A percentile compares a stretch with the other conserved stretches of the same genome.
phyloP scores from a whole-genome alignment of 2,113 vertebrate species.

The Talpa occidentalis region DNA sequence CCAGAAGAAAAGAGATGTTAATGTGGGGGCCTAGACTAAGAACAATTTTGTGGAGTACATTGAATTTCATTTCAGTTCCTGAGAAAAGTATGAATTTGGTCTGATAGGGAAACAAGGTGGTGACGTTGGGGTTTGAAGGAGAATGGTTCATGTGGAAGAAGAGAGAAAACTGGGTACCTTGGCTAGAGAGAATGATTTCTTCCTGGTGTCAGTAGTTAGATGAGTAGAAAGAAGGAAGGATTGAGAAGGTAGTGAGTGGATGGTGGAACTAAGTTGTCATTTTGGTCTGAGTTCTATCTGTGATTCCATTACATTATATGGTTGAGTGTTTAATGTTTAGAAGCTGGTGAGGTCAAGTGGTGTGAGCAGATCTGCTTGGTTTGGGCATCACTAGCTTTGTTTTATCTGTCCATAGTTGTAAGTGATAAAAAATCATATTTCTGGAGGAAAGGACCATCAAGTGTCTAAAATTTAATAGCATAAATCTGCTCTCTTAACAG shows the following conservation, averaged over 20 bases:
- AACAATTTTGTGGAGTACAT: not conserved
- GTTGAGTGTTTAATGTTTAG: not conserved
- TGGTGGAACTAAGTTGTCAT: not conserved
- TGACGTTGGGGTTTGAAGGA: not conserved
- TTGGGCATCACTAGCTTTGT: not conserved
- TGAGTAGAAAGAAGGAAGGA: not conserved
- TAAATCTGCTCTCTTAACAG: not conserved
- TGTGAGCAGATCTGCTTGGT: not conserved
- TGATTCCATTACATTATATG: not conserved
- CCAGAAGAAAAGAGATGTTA: slow-evolving; percentile 25
- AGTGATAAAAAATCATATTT: not conserved
- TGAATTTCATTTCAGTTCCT: not conserved
- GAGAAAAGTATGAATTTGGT: not conserved
- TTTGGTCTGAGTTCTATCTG: not conserved
- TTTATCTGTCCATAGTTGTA: not conserved
- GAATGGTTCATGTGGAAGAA: not conserved
- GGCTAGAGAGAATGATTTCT: not conserved
- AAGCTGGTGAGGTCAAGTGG: not conserved
- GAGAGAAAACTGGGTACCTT: not conserved
- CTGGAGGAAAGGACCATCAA: not conserved
- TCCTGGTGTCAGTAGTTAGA: not conserved
- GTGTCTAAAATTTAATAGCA: not conserved
- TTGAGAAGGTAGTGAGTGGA: not conserved
- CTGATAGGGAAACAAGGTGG: not conserved
- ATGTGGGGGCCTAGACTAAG: not conserved